Conservation (phyloP, 2,113 vertebrate species). For the Pelmatolapia mariae region DNA sequence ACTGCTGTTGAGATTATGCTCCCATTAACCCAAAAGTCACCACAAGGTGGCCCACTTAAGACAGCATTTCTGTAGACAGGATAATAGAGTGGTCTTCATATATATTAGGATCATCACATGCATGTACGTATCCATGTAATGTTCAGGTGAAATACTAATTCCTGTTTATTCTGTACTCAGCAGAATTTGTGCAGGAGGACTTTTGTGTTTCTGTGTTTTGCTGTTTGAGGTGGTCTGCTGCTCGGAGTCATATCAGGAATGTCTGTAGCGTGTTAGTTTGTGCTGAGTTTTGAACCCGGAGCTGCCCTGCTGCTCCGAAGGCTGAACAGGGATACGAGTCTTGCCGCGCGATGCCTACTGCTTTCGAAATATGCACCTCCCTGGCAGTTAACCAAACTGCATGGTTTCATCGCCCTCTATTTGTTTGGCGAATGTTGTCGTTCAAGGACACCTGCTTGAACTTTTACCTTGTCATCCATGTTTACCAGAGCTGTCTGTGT, state of each 20-base stretch:
- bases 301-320: not conserved
- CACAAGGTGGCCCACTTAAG: not conserved
- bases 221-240: not conserved
- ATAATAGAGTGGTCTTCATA: not conserved
- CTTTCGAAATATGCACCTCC: conserved; percentile 7
- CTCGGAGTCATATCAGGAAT: conserved; percentile 1
- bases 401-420: not conserved
- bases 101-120: not conserved
- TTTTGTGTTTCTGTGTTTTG: not conserved
- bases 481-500: conserved; percentile 1
- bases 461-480: not conserved
- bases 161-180: not conserved
- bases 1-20: conserved; percentile 22
- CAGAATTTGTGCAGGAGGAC: not conserved
- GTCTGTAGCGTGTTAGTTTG: not conserved
- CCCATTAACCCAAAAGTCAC: not conserved
- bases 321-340: not conserved
- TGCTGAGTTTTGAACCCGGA: not conserved
- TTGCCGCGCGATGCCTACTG: conserved; percentile 5
- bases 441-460: not conserved
- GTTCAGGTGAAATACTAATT: not conserved
- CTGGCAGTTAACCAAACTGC: not conserved
- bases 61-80: not conserved
- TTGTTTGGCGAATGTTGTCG: not conserved
- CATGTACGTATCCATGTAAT: not conserved